Conservation (phyloP, 2,888 invertebrate genomes). For the Scotopteryx bipunctaria region DNA sequence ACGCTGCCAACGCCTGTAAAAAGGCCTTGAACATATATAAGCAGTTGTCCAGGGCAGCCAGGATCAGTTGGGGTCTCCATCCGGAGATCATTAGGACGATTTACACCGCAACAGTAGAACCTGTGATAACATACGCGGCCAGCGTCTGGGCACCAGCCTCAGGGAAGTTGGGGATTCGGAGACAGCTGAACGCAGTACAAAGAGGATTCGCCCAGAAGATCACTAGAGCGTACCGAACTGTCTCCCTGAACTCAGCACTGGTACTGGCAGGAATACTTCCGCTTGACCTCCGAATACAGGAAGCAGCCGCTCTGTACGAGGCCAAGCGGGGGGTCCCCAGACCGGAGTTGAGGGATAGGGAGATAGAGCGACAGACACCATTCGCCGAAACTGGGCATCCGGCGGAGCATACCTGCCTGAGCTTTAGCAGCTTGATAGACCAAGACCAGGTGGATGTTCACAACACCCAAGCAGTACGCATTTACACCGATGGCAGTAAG, state of each 20-base stretch:
- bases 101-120: conserved; percentile 1
- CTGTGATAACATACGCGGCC: neutral
- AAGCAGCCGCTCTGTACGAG: too few relatives aligned
- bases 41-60: conserved; percentile 3
- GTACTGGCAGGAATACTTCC: conserved; percentile 15
- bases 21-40: neutral
- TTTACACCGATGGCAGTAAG: conserved; percentile 15
- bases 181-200: neutral
- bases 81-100: conserved; percentile 25
- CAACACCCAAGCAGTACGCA: neutral
- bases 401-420: neutral
- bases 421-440: conserved; percentile 14
- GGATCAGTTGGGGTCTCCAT: conserved; percentile 20
- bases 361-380: neutral
- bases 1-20: neutral
- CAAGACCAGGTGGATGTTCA: neutral
- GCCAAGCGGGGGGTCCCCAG: neutral
- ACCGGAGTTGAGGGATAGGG: neutral
- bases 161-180: neutral
- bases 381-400: conserved; percentile 3
- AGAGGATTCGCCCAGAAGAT: conserved; percentile 2
- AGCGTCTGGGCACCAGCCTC: neutral
- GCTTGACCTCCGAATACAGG: conserved; percentile 15
- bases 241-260: conserved; percentile 3
- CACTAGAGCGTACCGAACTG: conserved; percentile 5